Evolutionary conservation across 2,797 vertebrate genomes (phyloP), one percentile per base, ranked within the genome.

Genomic region (Petrocephalus schoutedeni): DNA sequence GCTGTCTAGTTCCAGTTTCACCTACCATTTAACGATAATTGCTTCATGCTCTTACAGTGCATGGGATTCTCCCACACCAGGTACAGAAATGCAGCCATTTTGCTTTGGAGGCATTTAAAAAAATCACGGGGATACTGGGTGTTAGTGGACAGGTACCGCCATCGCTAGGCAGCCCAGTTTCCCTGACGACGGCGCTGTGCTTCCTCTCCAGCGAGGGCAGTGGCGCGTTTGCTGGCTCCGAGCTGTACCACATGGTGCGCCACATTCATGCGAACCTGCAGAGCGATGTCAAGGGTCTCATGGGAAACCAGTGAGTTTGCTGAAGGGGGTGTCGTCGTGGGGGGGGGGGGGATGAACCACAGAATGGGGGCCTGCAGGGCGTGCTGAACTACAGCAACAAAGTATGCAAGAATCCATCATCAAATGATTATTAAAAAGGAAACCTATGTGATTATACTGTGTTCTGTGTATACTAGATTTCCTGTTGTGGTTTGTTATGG

Each of bases 191-290:
- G 10, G 64, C 64, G 14, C 64, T 64, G 19, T 53, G 36, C 45
- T 21, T 59, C 5, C n/a, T 51, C 77, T 89, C 28, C 86, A 96
- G 96, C 0, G 92, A 95, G 16, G 95, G 95, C 14, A 92, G 85
- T 0, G 94, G 93, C 1, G 83, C 56, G 0, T 96, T 96, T 91
- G 91, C 95, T 0, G 96, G 96, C 0, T 88, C 87, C 0, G 93
- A 96, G 32, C 87, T 96, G 91, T 96, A 95, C 87, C 91, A 92
- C 23, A 93, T 94, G 94, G 93, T 96, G 0, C 90, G 92, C 67
- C 93, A 94, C 82, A 92, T 96, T 3, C 89, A 93, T 0, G 83
- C 83, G 1, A 91, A 94, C 58, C 91, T 96, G 83, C 92, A 90
- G 89, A 92, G 90, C 0, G 93, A 94, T 0, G 86, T 93, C 21